phyloP scores from a whole-genome alignment of 2,113 vertebrate genomes.

The Speoplatyrhinus poulsoni region DNA sequence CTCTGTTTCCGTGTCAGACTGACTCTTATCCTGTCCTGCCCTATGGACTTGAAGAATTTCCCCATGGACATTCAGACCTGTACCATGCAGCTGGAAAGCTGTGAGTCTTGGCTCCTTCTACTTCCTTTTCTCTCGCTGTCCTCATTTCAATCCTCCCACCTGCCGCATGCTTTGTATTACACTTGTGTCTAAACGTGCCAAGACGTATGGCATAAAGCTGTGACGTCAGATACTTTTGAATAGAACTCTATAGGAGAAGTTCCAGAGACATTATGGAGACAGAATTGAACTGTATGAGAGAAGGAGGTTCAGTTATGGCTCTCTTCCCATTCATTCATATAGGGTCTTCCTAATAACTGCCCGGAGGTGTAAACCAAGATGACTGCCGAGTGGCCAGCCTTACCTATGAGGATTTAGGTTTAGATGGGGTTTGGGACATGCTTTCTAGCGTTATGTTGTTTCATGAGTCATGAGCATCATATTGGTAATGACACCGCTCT shows the following conservation, averaged over 20 bases:
- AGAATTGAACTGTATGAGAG: no score
- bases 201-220: background rate
- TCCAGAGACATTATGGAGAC: no score
- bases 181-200: background rate
- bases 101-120: constrained; percentile 79
- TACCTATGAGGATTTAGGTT: no score
- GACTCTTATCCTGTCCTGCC: constrained; percentile 90
- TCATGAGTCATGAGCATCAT: background rate
- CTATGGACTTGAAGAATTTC: constrained; percentile 97
- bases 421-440: no score
- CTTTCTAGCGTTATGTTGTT: no score
- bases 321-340: no score
- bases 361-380: no score
- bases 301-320: no score
- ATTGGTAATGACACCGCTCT: background rate
- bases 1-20: constrained; percentile 77
- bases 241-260: no score
- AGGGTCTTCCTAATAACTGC: no score
- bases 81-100: constrained; percentile 95
- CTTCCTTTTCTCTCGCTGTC: constrained; percentile 24
- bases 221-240: no score
- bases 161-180: constrained; percentile 5
- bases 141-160: constrained; percentile 7
- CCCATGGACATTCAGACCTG: constrained; percentile 97
- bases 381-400: no score